phyloP scores from a whole-genome alignment of 2,888 invertebrate genomes.

The Andrena bicolor region DNA sequence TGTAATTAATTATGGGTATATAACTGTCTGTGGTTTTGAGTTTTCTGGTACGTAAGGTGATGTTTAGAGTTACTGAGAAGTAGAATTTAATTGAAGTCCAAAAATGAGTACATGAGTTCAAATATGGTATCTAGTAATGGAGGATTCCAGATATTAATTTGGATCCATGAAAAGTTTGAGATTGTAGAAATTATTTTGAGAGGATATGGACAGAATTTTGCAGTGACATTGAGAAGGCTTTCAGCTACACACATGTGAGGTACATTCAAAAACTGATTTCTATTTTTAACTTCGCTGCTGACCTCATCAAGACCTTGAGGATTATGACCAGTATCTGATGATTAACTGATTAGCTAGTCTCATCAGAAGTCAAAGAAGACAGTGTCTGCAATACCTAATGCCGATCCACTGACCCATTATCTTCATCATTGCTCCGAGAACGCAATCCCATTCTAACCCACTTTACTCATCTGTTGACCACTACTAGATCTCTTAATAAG shows the following conservation, averaged over 20 bases:
- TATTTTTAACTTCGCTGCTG: not conserved
- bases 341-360: not conserved
- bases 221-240: no score
- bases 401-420: constrained; percentile 1
- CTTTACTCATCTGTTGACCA: not conserved
- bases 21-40: not conserved
- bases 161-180: not conserved
- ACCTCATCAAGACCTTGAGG: not conserved
- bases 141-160: not conserved
- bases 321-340: not conserved
- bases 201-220: not conserved
- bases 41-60: not conserved
- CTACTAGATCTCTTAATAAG: not conserved
- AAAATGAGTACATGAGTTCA: not conserved
- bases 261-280: not conserved
- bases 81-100: not conserved
- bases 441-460: not conserved
- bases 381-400: not conserved
- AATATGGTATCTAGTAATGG: not conserved
- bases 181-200: not conserved
- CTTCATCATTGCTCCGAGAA: not conserved
- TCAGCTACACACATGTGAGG: no score
- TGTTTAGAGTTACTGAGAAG: not conserved
- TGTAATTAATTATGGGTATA: no score
- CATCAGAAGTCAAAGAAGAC: not conserved